Base-by-base conservation (phyloP, 2,797 vertebrate genomes). In the Danionella dracula region DNA sequence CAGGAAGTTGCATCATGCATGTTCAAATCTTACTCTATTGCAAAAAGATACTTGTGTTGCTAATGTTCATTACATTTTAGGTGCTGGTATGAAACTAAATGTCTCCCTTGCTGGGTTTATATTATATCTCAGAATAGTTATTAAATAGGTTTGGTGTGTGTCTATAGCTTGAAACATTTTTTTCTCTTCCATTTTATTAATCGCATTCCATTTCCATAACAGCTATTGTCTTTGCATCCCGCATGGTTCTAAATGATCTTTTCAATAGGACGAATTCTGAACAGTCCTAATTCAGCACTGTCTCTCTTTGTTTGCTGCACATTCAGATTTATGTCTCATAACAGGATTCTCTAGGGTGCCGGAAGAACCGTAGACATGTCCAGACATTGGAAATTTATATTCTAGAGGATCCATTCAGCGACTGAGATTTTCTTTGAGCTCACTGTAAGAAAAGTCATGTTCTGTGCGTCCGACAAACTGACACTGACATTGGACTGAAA, bases 401-500 rank as follows among this genome's bases (percentile, higher is more conserved):
- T 80, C 77, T 49, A 70, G 48, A 66, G 69, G 37, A 51, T 31
- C 71, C 55, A 62, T 64, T 51, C 40, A 32, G 71, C 64, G 69
- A 76, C 35, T 48, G 45, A 32, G 54, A 41, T 51, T 76, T 69
- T 41, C 65, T 72, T 70, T 58, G 65, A 81, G 77, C 61, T 76
- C 56, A 71, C 60, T 6, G 44, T 34, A 42, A 34, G 20, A 65
- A 58, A 73, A 79, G 67, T 74, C 73, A 70, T 72, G 68, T 77
- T 81, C 50, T 40, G 13, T 35, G 68, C 64, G 64, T 78, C 50
- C 70, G 45, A 72, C 69, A 72, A 70, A 66, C 61, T 49, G 55
- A 76, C 68, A 71, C 50, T 71, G 67, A 63, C 72, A 77, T 73
- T 77, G 73, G 61, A 75, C 35, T 44, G 46, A 79, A 71, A 76